Percentiles rank a stretch among this genome's conserved stretches.
Conservation (phyloP, 2,888 invertebrate genomes). For the Thelaira solivaga region DNA sequence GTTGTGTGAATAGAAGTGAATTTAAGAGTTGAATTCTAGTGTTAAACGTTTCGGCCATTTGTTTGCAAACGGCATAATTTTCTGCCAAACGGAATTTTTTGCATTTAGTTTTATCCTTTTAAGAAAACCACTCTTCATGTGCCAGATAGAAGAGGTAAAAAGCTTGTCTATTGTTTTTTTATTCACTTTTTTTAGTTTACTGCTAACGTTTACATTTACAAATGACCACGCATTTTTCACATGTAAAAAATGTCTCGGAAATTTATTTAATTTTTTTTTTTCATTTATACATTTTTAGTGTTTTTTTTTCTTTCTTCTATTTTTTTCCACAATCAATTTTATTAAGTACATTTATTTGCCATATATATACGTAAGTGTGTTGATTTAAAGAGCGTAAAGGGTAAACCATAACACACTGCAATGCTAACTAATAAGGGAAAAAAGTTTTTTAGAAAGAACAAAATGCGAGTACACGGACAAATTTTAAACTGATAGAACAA, state of each 20-base stretch:
- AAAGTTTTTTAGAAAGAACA: background rate
- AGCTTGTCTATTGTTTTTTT: background rate
- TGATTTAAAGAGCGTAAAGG: background rate
- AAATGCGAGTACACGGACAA: background rate
- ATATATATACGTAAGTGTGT: too few species aligned
- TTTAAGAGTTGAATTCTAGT: too few species aligned
- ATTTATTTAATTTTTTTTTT: slow-evolving; percentile 37
- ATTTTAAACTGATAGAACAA: background rate
- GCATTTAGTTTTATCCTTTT: background rate
- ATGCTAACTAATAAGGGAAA: slow-evolving; percentile 20
- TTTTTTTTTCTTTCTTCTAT: background rate
- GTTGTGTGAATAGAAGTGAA: too few species aligned
- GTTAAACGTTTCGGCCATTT: too few species aligned
- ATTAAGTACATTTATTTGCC: slow-evolving; percentile 35
- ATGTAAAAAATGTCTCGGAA: slow-evolving; percentile 55
- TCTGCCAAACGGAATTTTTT: too few species aligned
- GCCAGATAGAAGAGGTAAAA: background rate
- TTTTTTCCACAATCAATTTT: slow-evolving; percentile 47
- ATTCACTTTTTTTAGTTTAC: background rate
- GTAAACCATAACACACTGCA: background rate
- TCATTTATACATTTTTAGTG: slow-evolving; percentile 6
- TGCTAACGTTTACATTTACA: slow-evolving; percentile 40
- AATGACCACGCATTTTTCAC: slow-evolving; percentile 55
- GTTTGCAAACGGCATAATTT: too few species aligned
- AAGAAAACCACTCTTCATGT: slow-evolving; percentile 6